phyloP scores from a whole-genome alignment of 2,888 invertebrate genomes.

The Cephalotes varians region DNA sequence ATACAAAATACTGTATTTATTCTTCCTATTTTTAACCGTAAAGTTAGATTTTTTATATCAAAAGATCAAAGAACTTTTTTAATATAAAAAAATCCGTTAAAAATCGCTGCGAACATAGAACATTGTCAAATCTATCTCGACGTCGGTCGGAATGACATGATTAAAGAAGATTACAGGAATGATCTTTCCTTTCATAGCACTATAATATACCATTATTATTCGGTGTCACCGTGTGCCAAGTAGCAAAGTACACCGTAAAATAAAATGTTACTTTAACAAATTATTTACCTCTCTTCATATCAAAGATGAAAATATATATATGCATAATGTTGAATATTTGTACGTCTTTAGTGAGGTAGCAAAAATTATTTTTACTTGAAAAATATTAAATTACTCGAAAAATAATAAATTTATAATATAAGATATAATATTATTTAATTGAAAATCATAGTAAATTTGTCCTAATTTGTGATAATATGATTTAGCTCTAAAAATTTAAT shows the following conservation, averaged over 20 bases:
- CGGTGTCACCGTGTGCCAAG: conserved; percentile 9
- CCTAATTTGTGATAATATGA: not conserved
- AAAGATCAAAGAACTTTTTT: not conserved
- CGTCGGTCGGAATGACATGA: not conserved
- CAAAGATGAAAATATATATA: not conserved
- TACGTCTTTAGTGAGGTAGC: not conserved
- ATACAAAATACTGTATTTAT: not conserved
- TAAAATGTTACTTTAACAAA: not conserved
- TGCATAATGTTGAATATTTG: not conserved
- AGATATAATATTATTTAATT: not conserved
- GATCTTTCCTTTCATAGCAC: not conserved
- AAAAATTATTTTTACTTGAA: not conserved
- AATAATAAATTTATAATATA: not conserved
- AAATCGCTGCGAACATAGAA: not conserved
- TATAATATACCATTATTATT: conserved; percentile 17
- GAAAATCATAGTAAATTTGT: not conserved
- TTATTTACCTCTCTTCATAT: not conserved
- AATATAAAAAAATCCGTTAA: not conserved
- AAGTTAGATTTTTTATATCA: not conserved
- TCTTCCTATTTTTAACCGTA: not conserved
- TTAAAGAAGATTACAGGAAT: conserved; percentile 31
- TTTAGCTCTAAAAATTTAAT: not conserved
- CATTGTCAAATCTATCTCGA: not conserved
- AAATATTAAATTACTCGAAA: too few relatives aligned
- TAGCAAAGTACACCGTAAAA: not conserved